A percentile compares a stretch with the other conserved stretches of the same genome.
These are phyloP conservation scores for Alcis repandata DNA, from an alignment of 2,888 invertebrate genomes.

Conservation along the genomic window DNA sequence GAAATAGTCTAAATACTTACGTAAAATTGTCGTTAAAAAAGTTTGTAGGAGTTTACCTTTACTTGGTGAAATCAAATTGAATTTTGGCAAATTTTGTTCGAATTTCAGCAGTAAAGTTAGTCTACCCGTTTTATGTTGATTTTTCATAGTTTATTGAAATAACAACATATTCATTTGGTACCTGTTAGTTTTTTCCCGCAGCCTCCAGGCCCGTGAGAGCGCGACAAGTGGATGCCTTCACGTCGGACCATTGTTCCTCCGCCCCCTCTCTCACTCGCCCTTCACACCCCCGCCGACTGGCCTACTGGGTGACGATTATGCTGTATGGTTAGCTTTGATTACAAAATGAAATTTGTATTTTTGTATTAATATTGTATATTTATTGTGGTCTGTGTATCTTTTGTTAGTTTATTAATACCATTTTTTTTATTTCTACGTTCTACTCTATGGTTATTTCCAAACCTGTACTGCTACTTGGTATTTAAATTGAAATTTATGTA, in stretches of 20 bases:
- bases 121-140: background rate
- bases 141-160: conserved; percentile 21
- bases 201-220: conserved; percentile 74
- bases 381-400: too few species aligned
- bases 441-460: too few species aligned
- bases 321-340: conserved; percentile 12
- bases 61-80: too few species aligned
- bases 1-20: background rate
- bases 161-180: conserved; percentile 14
- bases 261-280: conserved; percentile 42
- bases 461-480: too few species aligned
- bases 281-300: conserved; percentile 27
- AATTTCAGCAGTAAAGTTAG: too few species aligned
- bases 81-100: too few species aligned
- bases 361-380: too few species aligned
- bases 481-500: background rate
- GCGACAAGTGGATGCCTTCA: conserved; percentile 85
- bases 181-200: conserved; percentile 57
- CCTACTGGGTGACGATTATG: conserved; percentile 17
- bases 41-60: too few species aligned
- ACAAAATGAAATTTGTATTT: background rate
- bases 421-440: background rate
- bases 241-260: conserved; percentile 79
- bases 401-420: background rate
- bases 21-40: too few species aligned